Conservation (phyloP, 2,797 vertebrate genomes). For the Neosilurus mollespiculum region DNA sequence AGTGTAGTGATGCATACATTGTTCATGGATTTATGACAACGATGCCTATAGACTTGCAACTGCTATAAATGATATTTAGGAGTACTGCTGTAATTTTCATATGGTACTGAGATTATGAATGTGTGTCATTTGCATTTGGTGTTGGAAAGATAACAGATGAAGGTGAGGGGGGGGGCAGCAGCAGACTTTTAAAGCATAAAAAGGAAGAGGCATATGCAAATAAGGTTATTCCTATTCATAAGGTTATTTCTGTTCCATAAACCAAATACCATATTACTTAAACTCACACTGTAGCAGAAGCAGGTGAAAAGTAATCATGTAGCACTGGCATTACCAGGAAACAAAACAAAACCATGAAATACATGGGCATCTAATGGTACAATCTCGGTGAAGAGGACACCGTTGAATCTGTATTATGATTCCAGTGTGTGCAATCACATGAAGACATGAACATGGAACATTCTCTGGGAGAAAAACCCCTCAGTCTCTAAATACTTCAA, state of each 20-base stretch:
- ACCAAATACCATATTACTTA: not conserved
- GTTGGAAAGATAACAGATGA: conserved; percentile 12
- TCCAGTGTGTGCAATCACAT: not conserved
- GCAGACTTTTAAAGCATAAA: not conserved
- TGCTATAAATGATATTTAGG: not conserved
- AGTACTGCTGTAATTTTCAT: conserved; percentile 19
- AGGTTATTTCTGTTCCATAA: not conserved
- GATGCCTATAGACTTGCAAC: not conserved
- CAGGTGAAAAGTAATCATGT: not conserved
- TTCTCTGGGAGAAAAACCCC: not conserved
- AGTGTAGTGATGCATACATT: not conserved
- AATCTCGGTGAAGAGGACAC: not conserved
- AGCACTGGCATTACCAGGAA: not conserved
- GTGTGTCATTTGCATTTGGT: conserved; percentile 36
- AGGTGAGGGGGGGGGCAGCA: not conserved
- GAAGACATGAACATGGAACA: not conserved
- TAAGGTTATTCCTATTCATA: conserved; percentile 14
- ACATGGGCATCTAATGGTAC: not conserved
- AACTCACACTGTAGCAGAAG: not conserved
- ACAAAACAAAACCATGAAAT: not conserved
- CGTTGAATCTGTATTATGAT: not conserved
- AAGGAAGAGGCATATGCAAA: conserved; percentile 36
- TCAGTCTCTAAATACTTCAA: not conserved
- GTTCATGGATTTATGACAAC: not conserved
- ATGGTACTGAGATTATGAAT: not conserved